These are phyloP conservation scores for Pollenia amentaria DNA, from an alignment of 2,888 invertebrate species.

Conservation along the genomic window DNA sequence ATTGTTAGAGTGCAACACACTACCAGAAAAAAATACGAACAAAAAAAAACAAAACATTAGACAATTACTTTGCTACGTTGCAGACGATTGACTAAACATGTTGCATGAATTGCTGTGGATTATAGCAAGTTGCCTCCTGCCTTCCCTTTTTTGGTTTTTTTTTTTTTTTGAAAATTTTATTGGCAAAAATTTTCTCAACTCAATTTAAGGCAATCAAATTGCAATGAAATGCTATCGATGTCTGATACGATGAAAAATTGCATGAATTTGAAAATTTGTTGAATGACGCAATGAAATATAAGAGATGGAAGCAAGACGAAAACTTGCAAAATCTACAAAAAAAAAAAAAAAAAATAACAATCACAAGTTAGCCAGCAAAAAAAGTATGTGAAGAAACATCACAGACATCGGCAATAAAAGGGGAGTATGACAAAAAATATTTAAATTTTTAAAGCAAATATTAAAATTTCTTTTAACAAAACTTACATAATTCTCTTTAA, in stretches of 20 bases:
- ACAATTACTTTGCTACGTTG: slow-evolving; percentile 66
- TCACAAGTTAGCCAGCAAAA: slow-evolving; percentile 22
- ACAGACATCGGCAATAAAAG: too few species aligned
- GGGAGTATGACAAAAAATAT: too few species aligned
- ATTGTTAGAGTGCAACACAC: slow-evolving; percentile 54
- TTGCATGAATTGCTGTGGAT: slow-evolving; percentile 52
- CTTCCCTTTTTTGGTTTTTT: slow-evolving; percentile 16
- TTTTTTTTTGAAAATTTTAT: slow-evolving; percentile 22
- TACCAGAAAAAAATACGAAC: background rate
- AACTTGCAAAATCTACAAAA: slow-evolving; percentile 8
- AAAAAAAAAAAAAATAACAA: slow-evolving; percentile 20
- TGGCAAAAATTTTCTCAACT: slow-evolving; percentile 66
- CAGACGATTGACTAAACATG: slow-evolving; percentile 65
- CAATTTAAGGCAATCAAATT: slow-evolving; percentile 72
- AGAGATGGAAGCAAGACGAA: slow-evolving; percentile 47
- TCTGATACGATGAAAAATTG: slow-evolving; percentile 73
- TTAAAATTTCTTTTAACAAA: too few species aligned
- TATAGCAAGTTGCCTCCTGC: slow-evolving; percentile 59
- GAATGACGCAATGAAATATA: slow-evolving; percentile 71
- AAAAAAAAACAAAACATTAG: slow-evolving; percentile 45
- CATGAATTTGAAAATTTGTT: slow-evolving; percentile 74
- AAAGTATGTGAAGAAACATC: background rate
- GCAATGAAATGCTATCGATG: slow-evolving; percentile 74
- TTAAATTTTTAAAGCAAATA: too few species aligned
- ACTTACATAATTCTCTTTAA: too few species aligned